Evolutionary conservation across 2,888 invertebrate species (phyloP), one percentile per base, ranked within the genome.

Genomic region (Baccha elongata): DNA sequence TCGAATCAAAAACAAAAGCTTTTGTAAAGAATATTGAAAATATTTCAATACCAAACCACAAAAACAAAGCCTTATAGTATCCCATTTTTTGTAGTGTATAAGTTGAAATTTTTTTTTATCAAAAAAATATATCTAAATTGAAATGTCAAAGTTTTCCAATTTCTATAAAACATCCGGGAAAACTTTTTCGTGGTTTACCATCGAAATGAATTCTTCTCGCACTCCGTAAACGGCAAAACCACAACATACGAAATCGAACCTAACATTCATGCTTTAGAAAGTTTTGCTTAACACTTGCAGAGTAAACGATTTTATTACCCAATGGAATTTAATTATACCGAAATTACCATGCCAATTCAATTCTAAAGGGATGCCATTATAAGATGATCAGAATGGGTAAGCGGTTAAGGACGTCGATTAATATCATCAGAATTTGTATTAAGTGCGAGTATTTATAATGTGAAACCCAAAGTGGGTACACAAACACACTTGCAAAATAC

Each of bases 281-380:
- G 55, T 64, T 46, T 10, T 69, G n/a, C 64, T 65, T 52, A n/a
- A 21, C 40, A 64, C 50, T 64, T n/a, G 13, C 15, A 2, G 15
- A 15, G 42, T 29, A 46, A 60, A 44, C 60, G 53, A 46, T 71
- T 75, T 81, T 67, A 81, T 71, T 53, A 60, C 29, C 69, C 50
- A 71, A 71, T 71, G 71, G 60, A 81, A 75, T 81, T 60, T 81
- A 81, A 81, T 81, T 81, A n/a, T n/a, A 71, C 81, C 40, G 65
- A 75, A 75, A 81, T 81, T 75, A 75, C 53, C 71, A 81, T 71
- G 19, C 71, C 75, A 60, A 75, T 67, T 23, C 17, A 17, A 71
- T 44, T 60, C 60, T n/a, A 19, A 29, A 21, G 6, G 7, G 26
- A 44, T 44, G 23, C 44, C 44, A 60, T 42, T 55, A 23, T 55